Base-by-base conservation (phyloP, 2,797 vertebrate genomes). In the Miichthys miiuy region DNA sequence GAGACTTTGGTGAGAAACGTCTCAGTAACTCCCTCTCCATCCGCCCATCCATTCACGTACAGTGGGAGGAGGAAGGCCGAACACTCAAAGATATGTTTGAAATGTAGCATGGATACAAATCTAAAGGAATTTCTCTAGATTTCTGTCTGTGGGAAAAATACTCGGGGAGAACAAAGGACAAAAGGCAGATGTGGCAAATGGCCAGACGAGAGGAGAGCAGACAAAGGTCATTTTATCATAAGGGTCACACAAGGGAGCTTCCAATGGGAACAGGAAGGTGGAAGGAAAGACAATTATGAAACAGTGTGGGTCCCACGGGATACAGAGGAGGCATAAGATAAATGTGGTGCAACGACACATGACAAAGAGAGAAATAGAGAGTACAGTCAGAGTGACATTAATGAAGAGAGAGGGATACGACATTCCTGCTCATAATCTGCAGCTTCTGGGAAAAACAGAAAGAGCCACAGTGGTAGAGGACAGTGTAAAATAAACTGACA, bases 141-240 rank as follows among this genome's bases (percentile, higher is more conserved):
- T 74, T 87, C 63, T 76, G 56, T 80, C 81, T 82, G 84, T 82
- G 82, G 85, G 88, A 88, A 90, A 86, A 90, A 86, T 47, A 57
- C 61, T 77, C 8, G 23, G 11, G 17, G 63, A 65, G 77, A 90
- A 91, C 80, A 91, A 91, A 81, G 48, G 74, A 91, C 87, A 92
- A 91, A 85, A 87, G 91, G 88, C 89, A 88, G 82, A 93, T 85
- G 91, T 91, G 90, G 91, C 86, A 78, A 77, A 81, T 0, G 48
- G 81, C 87, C 88, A 91, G 85, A 61, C 20, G 57, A 65, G 80
- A 60, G 42, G 42, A 70, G 65, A 69, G 41, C 42, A 67, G 23
- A 71, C 62, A 74, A 77, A 77, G 83, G 85, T 88, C 73, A 85
- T 66, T 85, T 83, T 57, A 83, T 84, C 64, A 60, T 46, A 68